Conservation (phyloP, 2,797 vertebrate species). For the Scolopax bukidnonensis region DNA sequence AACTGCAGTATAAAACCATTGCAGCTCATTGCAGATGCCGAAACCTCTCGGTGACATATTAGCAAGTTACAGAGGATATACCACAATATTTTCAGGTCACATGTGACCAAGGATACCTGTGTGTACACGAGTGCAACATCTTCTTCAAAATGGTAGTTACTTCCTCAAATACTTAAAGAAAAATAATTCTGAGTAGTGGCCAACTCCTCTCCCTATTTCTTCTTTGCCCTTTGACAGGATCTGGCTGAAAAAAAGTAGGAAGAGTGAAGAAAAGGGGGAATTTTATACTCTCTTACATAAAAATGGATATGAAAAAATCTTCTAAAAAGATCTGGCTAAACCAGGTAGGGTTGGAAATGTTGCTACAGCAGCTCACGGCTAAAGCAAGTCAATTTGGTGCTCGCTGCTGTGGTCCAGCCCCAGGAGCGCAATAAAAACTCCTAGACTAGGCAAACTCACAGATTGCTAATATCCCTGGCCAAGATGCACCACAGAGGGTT, state of each 20-base stretch:
- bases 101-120: rapidly evolving
- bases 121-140: not conserved
- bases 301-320: not conserved
- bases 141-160: not conserved
- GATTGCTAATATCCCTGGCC: not conserved
- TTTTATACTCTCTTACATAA: not conserved
- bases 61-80: not conserved
- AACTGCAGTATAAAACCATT: slow-evolving; percentile 34
- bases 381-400: not conserved
- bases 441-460: rapidly evolving
- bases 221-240: not conserved
- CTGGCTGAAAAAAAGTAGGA: not conserved
- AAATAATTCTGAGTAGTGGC: too few species aligned
- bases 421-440: not conserved
- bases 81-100: not conserved
- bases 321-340: not conserved
- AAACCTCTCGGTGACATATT: slow-evolving; percentile 6
- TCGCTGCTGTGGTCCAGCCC: not conserved
- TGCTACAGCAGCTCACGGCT: not conserved
- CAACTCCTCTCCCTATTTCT: not conserved
- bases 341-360: rapidly evolving
- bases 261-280: not conserved
- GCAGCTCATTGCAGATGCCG: not conserved
- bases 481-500: rapidly evolving
- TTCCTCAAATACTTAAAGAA: not conserved